phyloP scores from a whole-genome alignment of 2,113 vertebrate species.

The Chloroceryle aenea region DNA sequence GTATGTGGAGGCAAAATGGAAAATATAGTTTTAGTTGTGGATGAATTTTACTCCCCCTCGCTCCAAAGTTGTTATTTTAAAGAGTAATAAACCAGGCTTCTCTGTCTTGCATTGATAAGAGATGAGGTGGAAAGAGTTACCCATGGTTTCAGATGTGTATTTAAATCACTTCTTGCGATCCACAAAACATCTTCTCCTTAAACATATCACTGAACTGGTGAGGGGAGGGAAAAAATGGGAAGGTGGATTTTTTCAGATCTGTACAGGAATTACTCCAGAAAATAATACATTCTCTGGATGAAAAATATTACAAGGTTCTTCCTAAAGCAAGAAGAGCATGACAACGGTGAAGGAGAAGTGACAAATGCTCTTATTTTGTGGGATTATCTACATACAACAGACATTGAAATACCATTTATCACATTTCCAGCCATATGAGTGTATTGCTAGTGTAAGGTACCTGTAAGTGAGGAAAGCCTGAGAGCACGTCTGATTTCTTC shows the following conservation, averaged over 20 bases:
- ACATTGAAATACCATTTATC: neutral
- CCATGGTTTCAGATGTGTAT: neutral
- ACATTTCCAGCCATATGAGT: neutral
- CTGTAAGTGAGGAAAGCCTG: slow-evolving; percentile 83
- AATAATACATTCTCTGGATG: neutral
- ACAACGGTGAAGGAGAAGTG: neutral
- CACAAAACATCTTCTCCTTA: neutral
- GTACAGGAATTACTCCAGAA: neutral
- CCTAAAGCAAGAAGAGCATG: neutral
- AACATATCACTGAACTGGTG: neutral
- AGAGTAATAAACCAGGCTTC: neutral
- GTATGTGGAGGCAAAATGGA: neutral
- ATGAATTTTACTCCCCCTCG: neutral
- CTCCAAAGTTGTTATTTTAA: neutral
- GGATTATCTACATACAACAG: neutral
- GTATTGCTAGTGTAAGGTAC: slow-evolving; percentile 62
- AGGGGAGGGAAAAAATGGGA: neutral
- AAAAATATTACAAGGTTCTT: neutral
- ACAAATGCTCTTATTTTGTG: neutral
- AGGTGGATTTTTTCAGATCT: neutral
- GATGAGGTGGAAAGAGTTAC: neutral
- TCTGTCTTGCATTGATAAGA: neutral
- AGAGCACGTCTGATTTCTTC: slow-evolving; percentile 76
- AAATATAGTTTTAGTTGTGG: neutral
- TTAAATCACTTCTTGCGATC: neutral